Percentiles rank a stretch among this genome's conserved stretches.
phyloP scores from a whole-genome alignment of 2,113 vertebrate species.

The Chamaetylas fuelleborni region DNA sequence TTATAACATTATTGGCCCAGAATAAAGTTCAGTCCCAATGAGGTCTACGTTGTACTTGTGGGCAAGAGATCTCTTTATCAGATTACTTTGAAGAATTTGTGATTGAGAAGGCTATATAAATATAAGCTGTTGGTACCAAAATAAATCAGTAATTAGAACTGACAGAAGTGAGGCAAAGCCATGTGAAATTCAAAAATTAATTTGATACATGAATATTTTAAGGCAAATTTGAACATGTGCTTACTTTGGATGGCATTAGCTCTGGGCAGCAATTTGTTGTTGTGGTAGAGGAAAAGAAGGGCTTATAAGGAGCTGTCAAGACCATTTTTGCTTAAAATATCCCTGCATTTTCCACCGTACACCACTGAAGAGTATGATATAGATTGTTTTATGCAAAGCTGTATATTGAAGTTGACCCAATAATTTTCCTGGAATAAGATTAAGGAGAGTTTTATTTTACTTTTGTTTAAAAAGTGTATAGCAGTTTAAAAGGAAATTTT shows the following conservation, averaged over 20 bases:
- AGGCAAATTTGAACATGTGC: not conserved
- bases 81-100: constrained; percentile 22
- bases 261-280: constrained; percentile 37
- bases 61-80: not conserved
- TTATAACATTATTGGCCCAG: not conserved
- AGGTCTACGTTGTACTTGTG: not conserved
- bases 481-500: not conserved
- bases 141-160: constrained; percentile 42
- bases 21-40: not conserved
- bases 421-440: not conserved
- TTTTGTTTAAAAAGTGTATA: not conserved
- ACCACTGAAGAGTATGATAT: not conserved
- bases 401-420: not conserved
- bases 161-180: constrained; percentile 1
- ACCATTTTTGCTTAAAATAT: constrained; percentile 2
- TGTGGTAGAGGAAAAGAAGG: not conserved
- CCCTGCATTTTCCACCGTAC: not conserved
- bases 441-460: not conserved
- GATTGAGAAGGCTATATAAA: not conserved
- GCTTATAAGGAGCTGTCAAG: not conserved
- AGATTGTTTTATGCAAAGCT: not conserved
- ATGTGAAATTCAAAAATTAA: constrained; percentile 33
- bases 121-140: not conserved
- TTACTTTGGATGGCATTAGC: not conserved
- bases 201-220: constrained; percentile 51